Evolutionary conservation across 2,113 vertebrate genomes (phyloP).

Genomic region (Pomatostomus ruficeps): DNA sequence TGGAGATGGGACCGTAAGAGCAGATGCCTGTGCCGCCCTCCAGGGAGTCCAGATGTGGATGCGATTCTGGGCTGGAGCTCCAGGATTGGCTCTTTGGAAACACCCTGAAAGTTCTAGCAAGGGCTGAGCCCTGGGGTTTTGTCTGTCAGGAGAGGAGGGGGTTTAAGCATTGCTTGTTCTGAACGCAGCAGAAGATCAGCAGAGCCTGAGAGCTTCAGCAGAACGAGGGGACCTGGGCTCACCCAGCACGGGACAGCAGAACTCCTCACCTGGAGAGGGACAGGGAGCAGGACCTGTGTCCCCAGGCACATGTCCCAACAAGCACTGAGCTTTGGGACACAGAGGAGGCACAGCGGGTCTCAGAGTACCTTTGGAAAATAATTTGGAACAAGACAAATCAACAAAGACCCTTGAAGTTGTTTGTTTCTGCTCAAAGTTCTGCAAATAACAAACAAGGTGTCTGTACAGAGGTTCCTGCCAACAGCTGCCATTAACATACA

Average conservation of each 20-base stretch:
- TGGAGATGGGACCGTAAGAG: neutral
- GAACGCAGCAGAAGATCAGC: neutral
- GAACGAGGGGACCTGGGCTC: neutral
- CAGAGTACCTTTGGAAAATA: neutral
- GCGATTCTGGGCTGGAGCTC: neutral
- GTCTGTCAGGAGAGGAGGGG: neutral
- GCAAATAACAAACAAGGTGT: constrained; percentile 35
- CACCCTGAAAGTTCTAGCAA: neutral
- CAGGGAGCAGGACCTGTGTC: accelerated
- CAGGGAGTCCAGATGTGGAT: neutral
- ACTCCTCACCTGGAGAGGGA: neutral
- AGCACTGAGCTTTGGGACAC: neutral
- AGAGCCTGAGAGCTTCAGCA: accelerated
- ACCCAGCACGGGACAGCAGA: neutral
- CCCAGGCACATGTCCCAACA: accelerated
- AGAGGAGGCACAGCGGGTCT: neutral
- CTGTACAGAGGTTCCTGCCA: constrained; percentile 24
- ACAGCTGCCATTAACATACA: constrained; percentile 27
- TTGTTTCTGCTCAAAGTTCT: neutral
- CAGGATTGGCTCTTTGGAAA: neutral
- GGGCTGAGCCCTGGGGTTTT: neutral
- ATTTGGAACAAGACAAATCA: neutral
- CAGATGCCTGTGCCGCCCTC: neutral
- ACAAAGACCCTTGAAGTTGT: neutral
- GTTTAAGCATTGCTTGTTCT: neutral